A percentile compares a stretch with the other conserved stretches of the same genome.
phyloP scores from a whole-genome alignment of 2,113 vertebrate genomes.

The Panurus biarmicus region DNA sequence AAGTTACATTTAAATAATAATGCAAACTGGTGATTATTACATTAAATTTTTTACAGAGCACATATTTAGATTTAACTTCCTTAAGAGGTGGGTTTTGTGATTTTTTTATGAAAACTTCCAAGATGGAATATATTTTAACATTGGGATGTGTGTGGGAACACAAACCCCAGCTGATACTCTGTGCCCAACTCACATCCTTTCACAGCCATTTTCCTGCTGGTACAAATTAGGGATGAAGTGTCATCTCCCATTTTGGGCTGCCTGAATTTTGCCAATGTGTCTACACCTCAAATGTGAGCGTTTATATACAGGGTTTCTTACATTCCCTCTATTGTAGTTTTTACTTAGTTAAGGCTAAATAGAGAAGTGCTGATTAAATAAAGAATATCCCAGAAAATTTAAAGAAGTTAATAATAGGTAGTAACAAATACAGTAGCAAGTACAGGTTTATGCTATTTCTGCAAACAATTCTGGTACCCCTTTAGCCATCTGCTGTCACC shows the following conservation, averaged over 20 bases:
- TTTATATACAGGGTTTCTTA: not conserved
- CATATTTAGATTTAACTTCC: not conserved
- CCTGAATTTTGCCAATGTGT: not conserved
- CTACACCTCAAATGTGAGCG: not conserved
- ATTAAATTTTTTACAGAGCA: not conserved
- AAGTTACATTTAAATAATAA: not conserved
- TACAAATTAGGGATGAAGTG: not conserved
- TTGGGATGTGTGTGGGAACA: not conserved
- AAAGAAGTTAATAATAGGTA: not conserved
- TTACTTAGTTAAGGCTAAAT: not conserved
- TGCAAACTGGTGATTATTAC: not conserved
- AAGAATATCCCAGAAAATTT: not conserved
- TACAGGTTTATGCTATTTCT: not conserved
- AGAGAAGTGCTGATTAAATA: not conserved
- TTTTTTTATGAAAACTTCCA: not conserved
- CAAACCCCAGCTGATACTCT: not conserved
- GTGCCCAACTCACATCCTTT: not conserved
- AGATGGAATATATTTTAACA: not conserved
- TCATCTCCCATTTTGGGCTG: not conserved
- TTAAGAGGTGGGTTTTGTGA: not conserved
- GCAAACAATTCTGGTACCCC: not conserved
- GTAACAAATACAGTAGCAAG: not conserved
- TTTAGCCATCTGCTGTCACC: accelerated
- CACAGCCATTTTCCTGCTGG: not conserved
- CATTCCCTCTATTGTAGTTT: not conserved